These are phyloP conservation scores for Zosterops pallidus DNA, from an alignment of 2,113 vertebrate genomes.

Conservation along the genomic window DNA sequence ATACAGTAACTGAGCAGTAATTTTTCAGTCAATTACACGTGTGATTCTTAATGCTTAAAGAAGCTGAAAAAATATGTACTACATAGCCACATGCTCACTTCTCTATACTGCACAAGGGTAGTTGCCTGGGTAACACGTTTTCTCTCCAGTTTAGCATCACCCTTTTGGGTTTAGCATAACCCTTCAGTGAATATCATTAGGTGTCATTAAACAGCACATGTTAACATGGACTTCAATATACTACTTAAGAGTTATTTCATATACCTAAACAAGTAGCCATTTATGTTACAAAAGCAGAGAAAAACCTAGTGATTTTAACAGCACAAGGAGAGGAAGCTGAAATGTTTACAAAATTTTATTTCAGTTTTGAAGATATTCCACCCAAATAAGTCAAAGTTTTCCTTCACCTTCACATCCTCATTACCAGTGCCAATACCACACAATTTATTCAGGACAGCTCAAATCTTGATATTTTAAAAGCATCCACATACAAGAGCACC, in stretches of 20 bases:
- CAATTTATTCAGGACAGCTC: background rate
- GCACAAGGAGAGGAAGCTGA: background rate
- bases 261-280: conserved; percentile 72
- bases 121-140: conserved; percentile 91
- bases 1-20: conserved; percentile 95
- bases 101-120: conserved; percentile 82
- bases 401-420: background rate
- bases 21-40: conserved; percentile 95
- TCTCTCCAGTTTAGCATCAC: conserved; percentile 87
- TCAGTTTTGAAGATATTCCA: conserved; percentile 11
- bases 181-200: conserved; percentile 95
- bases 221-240: conserved; percentile 90
- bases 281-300: conserved; percentile 51
- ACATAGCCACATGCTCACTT: conserved; percentile 87
- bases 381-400: background rate
- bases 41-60: conserved; percentile 88
- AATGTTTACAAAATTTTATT: conserved; percentile 28
- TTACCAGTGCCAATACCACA: background rate
- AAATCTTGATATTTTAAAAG: background rate
- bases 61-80: conserved; percentile 90
- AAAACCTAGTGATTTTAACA: conserved; percentile 63
- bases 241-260: conserved; percentile 77
- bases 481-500: background rate
- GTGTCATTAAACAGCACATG: conserved; percentile 97
- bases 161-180: conserved; percentile 82